Evolutionary conservation across 2,888 invertebrate genomes (phyloP).

Genomic region (Scaptomyza reducta): DNA sequence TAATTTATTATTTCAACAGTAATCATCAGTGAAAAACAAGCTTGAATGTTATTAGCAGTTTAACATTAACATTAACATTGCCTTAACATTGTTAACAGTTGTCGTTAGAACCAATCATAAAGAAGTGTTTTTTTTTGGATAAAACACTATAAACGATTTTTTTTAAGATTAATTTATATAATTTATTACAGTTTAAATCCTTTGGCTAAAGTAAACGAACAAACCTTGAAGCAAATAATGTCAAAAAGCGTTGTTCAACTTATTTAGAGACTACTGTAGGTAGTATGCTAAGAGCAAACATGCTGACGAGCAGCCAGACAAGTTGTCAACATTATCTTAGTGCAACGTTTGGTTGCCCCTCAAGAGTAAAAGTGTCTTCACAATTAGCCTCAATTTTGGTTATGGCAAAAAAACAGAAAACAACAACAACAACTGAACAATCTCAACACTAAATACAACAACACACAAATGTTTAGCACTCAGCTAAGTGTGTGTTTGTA

Average conservation of each 20-base stretch:
- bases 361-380: constrained; percentile 65
- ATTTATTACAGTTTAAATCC: background rate
- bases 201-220: background rate
- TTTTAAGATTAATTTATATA: background rate
- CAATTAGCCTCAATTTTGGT: constrained; percentile 62
- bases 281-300: background rate
- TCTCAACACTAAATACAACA: constrained; percentile 42
- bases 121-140: too few species aligned
- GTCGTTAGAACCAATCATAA: too few species aligned
- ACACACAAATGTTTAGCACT: constrained; percentile 39
- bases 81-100: too few species aligned
- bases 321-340: constrained; percentile 23
- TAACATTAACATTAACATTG: too few species aligned
- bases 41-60: too few species aligned
- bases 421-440: constrained; percentile 2
- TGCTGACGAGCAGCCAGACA: background rate
- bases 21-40: too few species aligned
- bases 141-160: background rate
- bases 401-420: constrained; percentile 23
- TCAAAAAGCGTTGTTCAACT: background rate
- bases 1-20: too few species aligned
- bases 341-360: constrained; percentile 24
- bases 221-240: too few species aligned
- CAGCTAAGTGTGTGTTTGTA: background rate
- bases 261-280: background rate